Conservation (phyloP, 2,888 invertebrate genomes). For the Drosophila bunnanda region DNA sequence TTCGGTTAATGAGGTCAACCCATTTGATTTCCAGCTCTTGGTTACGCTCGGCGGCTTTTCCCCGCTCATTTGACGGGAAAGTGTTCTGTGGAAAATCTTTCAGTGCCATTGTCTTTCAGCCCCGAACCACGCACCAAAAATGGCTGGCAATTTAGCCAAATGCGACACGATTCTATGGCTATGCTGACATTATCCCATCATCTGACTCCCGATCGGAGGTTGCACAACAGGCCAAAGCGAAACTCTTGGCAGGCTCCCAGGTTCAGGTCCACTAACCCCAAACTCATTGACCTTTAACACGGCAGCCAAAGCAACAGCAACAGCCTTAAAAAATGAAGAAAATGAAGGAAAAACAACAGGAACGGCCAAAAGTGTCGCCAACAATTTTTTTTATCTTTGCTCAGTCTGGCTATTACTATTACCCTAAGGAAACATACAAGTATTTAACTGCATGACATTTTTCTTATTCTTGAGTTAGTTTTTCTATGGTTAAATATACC, state of each 20-base stretch:
- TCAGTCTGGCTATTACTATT: constrained; percentile 15
- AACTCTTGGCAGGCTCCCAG: constrained; percentile 60
- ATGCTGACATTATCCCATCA: constrained; percentile 47
- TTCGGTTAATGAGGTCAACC: constrained; percentile 69
- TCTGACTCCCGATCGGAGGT: constrained; percentile 29
- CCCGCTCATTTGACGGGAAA: constrained; percentile 59
- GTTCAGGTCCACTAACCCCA: constrained; percentile 76
- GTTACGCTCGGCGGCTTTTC: constrained; percentile 67
- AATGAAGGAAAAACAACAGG: constrained; percentile 7
- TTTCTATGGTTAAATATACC: not conserved
- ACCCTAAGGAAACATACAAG: not conserved
- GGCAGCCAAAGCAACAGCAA: constrained; percentile 13
- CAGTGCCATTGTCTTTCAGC: constrained; percentile 12
- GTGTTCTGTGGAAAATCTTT: constrained; percentile 57
- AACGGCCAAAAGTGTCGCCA: constrained; percentile 71
- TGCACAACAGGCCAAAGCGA: constrained; percentile 39
- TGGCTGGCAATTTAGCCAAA: constrained; percentile 44
- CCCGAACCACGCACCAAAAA: constrained; percentile 38
- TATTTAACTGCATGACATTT: not conserved
- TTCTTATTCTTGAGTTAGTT: fast-evolving
- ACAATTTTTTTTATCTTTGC: constrained; percentile 33
- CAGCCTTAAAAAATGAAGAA: not conserved
- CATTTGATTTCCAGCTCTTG: constrained; percentile 54
- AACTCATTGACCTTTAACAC: constrained; percentile 79
- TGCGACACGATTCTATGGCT: constrained; percentile 43